Conservation (phyloP, 2,888 invertebrate genomes). For the Acrobasis consociella region DNA sequence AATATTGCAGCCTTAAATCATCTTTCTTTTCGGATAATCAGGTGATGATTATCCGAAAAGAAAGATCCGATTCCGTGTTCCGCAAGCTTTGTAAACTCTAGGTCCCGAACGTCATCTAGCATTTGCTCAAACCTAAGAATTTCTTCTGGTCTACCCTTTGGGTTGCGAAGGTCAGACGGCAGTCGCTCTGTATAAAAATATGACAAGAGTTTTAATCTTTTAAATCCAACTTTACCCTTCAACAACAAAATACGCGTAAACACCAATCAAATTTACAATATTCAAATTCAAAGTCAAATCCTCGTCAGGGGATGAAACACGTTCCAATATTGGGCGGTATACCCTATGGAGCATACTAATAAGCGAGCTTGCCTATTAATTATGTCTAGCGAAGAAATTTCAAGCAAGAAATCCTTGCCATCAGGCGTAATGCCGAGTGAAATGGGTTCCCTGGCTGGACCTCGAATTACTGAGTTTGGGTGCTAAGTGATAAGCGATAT, state of each 20-base stretch:
- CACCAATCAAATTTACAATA: constrained; percentile 13
- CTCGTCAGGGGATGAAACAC: constrained; percentile 40
- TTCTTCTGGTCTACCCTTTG: too few relatives aligned
- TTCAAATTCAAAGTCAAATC: constrained; percentile 45
- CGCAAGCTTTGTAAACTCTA: too few relatives aligned
- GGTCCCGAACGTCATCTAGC: too few relatives aligned
- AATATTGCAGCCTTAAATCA: too few relatives aligned
- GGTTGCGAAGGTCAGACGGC: too few relatives aligned
- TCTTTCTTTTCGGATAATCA: too few relatives aligned
- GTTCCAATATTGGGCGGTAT: constrained; percentile 37
- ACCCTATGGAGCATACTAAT: constrained; percentile 62
- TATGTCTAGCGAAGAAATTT: constrained; percentile 77
- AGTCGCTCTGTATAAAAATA: too few relatives aligned
- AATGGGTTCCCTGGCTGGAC: constrained; percentile 72
- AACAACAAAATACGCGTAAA: constrained; percentile 17
- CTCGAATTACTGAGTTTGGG: constrained; percentile 50
- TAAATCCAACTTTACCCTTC: background rate
- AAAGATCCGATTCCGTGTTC: too few relatives aligned
- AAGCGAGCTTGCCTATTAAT: constrained; percentile 68
- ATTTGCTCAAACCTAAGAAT: too few relatives aligned
- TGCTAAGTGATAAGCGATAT: background rate
- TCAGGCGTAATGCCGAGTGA: constrained; percentile 77
- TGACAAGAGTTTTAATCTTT: too few relatives aligned
- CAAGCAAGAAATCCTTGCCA: constrained; percentile 76
- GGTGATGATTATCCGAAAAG: too few relatives aligned